Conservation (phyloP, 1,140 invertebrate genomes). For the Anastatus disparis region DNA sequence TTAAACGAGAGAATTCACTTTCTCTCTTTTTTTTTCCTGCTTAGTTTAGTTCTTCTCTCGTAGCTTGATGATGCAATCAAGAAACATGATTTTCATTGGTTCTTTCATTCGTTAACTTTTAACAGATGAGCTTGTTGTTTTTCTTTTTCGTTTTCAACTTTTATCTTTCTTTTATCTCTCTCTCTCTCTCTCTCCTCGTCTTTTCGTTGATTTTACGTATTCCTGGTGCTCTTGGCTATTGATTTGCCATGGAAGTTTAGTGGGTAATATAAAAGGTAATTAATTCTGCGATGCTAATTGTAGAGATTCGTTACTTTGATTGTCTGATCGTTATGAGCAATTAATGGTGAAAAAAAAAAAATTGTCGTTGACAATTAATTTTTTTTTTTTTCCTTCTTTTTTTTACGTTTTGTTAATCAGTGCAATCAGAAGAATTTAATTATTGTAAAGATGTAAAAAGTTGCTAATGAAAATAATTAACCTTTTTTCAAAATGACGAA, state of each 20-base stretch:
- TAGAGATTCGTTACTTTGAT: neutral
- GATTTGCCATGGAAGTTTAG: conserved; percentile 4
- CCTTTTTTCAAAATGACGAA: too few relatives aligned
- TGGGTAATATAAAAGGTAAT: neutral
- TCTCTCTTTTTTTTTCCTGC: conserved; percentile 19
- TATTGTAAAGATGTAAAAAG: too few relatives aligned
- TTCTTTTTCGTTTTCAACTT: too few relatives aligned
- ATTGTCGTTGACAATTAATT: too few relatives aligned
- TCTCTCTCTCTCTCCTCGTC: neutral
- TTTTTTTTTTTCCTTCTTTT: too few relatives aligned
- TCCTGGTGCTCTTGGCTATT: neutral
- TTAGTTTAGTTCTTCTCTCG: neutral
- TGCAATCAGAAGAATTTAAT: too few relatives aligned
- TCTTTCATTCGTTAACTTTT: conserved; percentile 18
- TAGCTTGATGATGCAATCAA: conserved; percentile 38
- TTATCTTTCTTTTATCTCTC: too few relatives aligned
- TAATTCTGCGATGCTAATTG: neutral
- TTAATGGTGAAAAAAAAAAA: neutral
- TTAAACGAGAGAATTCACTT: conserved; percentile 40
- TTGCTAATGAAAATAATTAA: too few relatives aligned
- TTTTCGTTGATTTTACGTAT: conserved; percentile 4
- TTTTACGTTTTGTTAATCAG: too few relatives aligned
- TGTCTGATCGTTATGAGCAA: conserved; percentile 1
- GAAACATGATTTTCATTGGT: conserved; percentile 28
- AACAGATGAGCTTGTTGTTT: neutral